Conservation (phyloP, 2,113 vertebrate genomes). For the Callionymus lyra region DNA sequence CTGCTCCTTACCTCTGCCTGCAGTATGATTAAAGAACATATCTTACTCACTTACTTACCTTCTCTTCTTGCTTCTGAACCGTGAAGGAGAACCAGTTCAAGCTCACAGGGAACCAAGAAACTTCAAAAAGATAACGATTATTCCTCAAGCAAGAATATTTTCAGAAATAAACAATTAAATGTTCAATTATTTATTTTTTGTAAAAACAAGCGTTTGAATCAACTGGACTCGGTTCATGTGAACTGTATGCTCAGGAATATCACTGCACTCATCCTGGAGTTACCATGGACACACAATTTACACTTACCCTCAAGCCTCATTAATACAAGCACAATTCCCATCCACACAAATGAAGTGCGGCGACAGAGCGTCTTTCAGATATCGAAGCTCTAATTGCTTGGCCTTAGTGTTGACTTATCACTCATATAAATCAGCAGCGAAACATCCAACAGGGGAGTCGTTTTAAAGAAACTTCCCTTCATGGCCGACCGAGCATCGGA, state of each 20-base stretch:
- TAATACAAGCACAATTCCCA: slow-evolving; percentile 13
- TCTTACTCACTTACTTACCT: no score
- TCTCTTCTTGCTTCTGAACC: no score
- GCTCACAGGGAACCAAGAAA: no score
- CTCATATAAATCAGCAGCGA: slow-evolving; percentile 18
- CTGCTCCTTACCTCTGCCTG: no score
- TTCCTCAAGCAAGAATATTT: no score
- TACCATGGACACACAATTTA: slow-evolving; percentile 9
- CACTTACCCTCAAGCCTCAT: slow-evolving; percentile 8
- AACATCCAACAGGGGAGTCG: slow-evolving; percentile 4
- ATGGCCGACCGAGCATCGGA: slow-evolving; percentile 3
- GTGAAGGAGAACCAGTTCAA: no score
- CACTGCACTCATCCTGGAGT: not conserved
- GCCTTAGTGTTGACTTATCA: slow-evolving; percentile 28
- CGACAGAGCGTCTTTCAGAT: slow-evolving; percentile 6
- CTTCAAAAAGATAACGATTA: no score
- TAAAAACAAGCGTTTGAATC: no score
- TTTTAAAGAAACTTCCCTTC: slow-evolving; percentile 1
- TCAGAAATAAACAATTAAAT: no score
- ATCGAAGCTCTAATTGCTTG: slow-evolving; percentile 20
- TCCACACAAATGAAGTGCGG: slow-evolving; percentile 9
- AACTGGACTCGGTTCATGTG: not conserved
- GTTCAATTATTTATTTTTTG: no score
- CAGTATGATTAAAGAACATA: no score
- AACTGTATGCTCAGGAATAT: slow-evolving; percentile 1